Evolutionary conservation across 2,797 vertebrate species (phyloP).

Genomic region (Crocodylus rhombifer): DNA sequence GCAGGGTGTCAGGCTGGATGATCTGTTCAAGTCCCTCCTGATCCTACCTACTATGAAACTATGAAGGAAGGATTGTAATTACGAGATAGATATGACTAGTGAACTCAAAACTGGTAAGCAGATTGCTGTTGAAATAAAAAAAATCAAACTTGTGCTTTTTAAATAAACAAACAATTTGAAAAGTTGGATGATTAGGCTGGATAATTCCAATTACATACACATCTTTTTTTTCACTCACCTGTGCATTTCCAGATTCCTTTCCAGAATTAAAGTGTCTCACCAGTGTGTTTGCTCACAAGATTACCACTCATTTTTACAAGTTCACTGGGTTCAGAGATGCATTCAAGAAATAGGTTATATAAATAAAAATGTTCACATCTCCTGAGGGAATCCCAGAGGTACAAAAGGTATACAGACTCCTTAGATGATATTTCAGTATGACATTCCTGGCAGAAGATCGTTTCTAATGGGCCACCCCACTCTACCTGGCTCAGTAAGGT

Average conservation of each 20-base stretch:
- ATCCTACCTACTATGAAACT: neutral
- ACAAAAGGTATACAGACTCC: neutral
- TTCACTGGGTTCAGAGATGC: neutral
- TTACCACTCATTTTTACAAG: neutral
- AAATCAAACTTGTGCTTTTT: neutral
- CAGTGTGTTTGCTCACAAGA: neutral
- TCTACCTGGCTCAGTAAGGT: neutral
- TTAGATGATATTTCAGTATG: neutral
- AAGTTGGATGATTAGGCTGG: neutral
- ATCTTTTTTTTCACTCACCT: neutral
- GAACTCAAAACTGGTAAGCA: neutral
- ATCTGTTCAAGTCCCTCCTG: too few species aligned
- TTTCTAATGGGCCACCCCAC: neutral
- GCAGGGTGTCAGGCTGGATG: too few species aligned
- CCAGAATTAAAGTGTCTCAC: neutral
- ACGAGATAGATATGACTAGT: neutral
- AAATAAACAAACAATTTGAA: fast-evolving
- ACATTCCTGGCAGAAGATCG: neutral
- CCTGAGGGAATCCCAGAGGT: neutral
- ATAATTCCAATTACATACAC: neutral
- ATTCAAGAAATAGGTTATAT: neutral
- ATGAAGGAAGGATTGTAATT: neutral
- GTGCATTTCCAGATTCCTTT: neutral
- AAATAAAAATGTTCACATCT: neutral
- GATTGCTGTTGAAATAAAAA: neutral